These are phyloP conservation scores for Rhynchopsitta pachyrhyncha DNA, from an alignment of 2,113 vertebrate genomes.

Conservation along the genomic window DNA sequence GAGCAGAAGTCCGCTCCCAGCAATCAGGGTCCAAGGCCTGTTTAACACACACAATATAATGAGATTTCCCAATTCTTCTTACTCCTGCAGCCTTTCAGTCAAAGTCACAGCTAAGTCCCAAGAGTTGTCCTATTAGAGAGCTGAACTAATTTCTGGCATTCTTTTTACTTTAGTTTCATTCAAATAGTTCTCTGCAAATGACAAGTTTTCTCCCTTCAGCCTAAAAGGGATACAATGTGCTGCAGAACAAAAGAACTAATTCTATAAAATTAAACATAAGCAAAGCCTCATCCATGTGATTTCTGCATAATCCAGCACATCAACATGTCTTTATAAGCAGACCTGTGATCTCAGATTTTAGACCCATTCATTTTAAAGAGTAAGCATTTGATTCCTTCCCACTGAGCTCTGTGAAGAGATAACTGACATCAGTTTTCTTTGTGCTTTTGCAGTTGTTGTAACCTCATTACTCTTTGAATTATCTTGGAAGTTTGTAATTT, in stretches of 20 bases:
- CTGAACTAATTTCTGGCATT: neutral
- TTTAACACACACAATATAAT: neutral
- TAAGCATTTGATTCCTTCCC: constrained; percentile 43
- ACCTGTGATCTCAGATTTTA: constrained; percentile 17
- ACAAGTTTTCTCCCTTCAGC: neutral
- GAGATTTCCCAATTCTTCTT: constrained; percentile 1
- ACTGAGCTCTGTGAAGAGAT: constrained; percentile 26
- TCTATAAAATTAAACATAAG: neutral
- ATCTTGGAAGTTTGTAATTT: constrained; percentile 58
- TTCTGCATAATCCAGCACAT: neutral
- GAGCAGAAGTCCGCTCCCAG: neutral
- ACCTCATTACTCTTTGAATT: constrained; percentile 69
- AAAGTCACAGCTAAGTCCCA: neutral
- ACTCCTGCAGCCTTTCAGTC: neutral
- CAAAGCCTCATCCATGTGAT: neutral
- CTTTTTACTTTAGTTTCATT: neutral
- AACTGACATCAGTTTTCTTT: constrained; percentile 54
- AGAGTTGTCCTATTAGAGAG: neutral
- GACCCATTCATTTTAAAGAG: constrained; percentile 36
- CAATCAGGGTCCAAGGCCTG: neutral
- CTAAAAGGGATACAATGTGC: neutral
- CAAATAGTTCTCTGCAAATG: neutral
- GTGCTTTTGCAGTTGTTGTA: constrained; percentile 41
- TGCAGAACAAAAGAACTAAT: neutral
- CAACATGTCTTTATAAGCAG: constrained; percentile 23